Evolutionary conservation across 2,113 vertebrate species (phyloP).

Genomic region (Notechis scutatus): DNA sequence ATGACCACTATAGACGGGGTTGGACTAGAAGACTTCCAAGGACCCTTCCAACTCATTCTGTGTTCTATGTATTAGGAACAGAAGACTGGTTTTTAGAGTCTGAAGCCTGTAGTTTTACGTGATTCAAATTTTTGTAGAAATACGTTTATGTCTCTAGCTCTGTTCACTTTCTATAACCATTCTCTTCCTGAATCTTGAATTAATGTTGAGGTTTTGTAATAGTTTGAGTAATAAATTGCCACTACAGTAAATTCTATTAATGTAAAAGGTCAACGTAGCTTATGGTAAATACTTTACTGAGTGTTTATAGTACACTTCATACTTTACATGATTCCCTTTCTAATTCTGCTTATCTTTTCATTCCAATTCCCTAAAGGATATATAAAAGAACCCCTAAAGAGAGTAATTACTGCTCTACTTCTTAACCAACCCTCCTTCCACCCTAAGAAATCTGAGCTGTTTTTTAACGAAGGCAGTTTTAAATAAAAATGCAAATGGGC

Average conservation of each 20-base stretch:
- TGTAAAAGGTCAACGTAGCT: conserved; percentile 71
- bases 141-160: not conserved
- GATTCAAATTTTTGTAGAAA: not conserved
- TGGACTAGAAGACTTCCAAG: not conserved
- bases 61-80: not conserved
- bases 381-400: conserved; percentile 93
- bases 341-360: conserved; percentile 99
- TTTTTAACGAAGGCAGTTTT: conserved; percentile 87
- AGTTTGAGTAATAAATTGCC: conserved; percentile 64
- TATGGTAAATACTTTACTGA: conserved; percentile 80
- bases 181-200: not conserved
- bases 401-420: conserved; percentile 81
- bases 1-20: not conserved
- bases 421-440: conserved; percentile 86
- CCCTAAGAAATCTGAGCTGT: conserved; percentile 81
- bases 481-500: conserved; percentile 99
- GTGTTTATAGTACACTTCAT: conserved; percentile 82
- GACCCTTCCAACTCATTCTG: not conserved
- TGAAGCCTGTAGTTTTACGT: not conserved
- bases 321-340: conserved; percentile 95
- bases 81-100: not conserved
- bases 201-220: conserved; percentile 32
- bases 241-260: conserved; percentile 70
- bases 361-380: conserved; percentile 81
- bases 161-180: not conserved